A percentile compares a stretch with the other conserved stretches of the same genome.
phyloP scores from a whole-genome alignment of 2,797 vertebrate genomes.

The Menidia menidia region DNA sequence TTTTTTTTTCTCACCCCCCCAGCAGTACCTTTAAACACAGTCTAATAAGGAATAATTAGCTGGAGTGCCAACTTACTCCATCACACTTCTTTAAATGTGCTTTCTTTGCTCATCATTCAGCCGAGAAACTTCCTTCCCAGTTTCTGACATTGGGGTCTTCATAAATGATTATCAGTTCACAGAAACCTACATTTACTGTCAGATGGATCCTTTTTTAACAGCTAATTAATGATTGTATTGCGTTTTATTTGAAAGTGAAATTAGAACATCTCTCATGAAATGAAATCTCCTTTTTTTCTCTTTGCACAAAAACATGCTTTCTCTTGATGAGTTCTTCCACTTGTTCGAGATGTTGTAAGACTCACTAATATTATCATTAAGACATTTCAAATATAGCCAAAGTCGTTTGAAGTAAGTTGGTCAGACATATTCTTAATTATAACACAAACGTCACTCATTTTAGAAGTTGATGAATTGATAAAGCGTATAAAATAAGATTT shows the following conservation, averaged over 20 bases:
- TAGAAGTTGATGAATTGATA: too few species aligned
- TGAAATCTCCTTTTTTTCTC: constrained; percentile 73
- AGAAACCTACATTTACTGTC: constrained; percentile 17
- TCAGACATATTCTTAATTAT: constrained; percentile 74
- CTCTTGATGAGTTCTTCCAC: constrained; percentile 65
- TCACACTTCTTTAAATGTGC: constrained; percentile 51
- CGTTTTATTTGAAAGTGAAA: constrained; percentile 10
- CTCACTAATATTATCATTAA: constrained; percentile 83
- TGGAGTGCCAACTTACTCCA: constrained; percentile 65
- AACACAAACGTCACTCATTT: background rate
- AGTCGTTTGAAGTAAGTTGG: background rate
- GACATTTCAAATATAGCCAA: constrained; percentile 61
- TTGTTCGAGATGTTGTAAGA: constrained; percentile 78
- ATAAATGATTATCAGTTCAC: constrained; percentile 34
- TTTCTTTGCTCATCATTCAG: constrained; percentile 24
- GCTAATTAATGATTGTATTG: background rate
- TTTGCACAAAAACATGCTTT: constrained; percentile 33
- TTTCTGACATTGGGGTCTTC: constrained; percentile 23
- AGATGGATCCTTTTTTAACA: constrained; percentile 6
- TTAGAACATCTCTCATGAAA: constrained; percentile 67
- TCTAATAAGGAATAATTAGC: constrained; percentile 77
- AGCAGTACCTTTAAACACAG: constrained; percentile 71
- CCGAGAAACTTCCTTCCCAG: constrained; percentile 32
- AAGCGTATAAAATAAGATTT: too few species aligned
- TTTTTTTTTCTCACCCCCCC: constrained; percentile 49